Evolutionary conservation across 2,888 invertebrate species (phyloP).

Genomic region (Nasonovia ribisnigri): DNA sequence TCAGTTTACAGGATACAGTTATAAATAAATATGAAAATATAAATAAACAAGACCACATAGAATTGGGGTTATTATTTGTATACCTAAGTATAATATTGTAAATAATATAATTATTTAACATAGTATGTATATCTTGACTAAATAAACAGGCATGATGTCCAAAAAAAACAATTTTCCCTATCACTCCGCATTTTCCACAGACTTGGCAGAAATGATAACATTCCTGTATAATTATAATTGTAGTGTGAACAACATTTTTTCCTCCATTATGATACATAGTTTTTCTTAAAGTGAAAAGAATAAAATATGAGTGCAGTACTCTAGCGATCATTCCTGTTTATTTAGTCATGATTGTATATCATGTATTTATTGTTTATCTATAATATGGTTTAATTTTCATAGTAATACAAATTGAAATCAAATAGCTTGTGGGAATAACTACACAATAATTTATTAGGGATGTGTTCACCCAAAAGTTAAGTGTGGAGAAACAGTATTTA

Average conservation of each 20-base stretch:
- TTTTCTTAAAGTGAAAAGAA: no score
- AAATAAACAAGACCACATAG: neutral
- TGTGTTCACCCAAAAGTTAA: neutral
- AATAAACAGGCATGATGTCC: no score
- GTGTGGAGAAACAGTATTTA: neutral
- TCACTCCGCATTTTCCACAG: no score
- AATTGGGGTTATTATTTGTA: neutral
- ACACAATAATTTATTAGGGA: neutral
- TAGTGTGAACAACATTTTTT: no score
- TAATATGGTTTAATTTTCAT: neutral
- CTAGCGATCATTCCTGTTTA: no score
- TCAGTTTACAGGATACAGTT: neutral
- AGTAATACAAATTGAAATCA: neutral
- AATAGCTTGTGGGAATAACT: neutral
- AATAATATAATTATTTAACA: neutral
- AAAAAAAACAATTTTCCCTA: no score
- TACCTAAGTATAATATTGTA: neutral
- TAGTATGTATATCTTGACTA: no score
- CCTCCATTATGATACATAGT: no score
- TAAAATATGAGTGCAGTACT: no score
- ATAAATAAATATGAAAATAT: neutral
- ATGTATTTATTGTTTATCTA: neutral
- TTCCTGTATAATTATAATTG: no score
- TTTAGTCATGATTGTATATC: no score
- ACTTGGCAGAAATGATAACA: no score